Base-by-base conservation (phyloP, 2,888 invertebrate species). In the Pardosa pseudoannulata region DNA sequence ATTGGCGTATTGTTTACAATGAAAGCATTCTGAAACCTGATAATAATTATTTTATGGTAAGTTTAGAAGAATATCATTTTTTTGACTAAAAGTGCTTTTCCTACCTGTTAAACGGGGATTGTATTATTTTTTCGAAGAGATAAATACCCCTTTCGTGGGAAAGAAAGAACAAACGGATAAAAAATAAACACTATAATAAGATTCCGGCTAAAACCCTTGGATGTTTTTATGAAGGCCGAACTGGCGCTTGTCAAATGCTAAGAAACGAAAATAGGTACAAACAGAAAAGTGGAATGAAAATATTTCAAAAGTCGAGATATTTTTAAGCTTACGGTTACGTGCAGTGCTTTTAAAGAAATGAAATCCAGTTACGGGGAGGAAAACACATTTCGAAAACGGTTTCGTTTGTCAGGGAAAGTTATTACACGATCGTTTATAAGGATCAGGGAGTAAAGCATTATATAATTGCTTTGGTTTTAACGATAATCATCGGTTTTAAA, bases 241-340 rank as follows among this genome's bases (percentile, higher is more conserved):
- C 1, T 5, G 3, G 56, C 23, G 23, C 23, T 56, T 56, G 56
- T 56, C 56, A 56, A 56, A 19, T 56, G 23, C 19, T 56, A 2
- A 6, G 56, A 56, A 23, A 23, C 56, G 23, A 56, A 56, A 56
- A 56, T 56, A 56, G 56, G 56, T 11, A 23, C 56, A 56, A 56
- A 56, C 56, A 56, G 23, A 46, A 9, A 46, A 11, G 11, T 46
- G 56, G 23, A 56, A 56, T 23, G 23, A 56, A 56, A 56, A 56
- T 23, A 56, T 56, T 56, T 56, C 56, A 56, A 56, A 56, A 56
- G 56, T 23, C 19, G 23, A 23, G 56, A 56, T 56, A 56, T 56
- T 56, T 56, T 56, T 56, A 56, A 56, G 23, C 56, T 1, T 1
- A 2, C 23, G 2, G 56, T 56, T 56, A 56, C 56, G 23, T 56